Evolutionary conservation across 2,888 invertebrate genomes (phyloP).

Genomic region (Sinhomidia bicolor): DNA sequence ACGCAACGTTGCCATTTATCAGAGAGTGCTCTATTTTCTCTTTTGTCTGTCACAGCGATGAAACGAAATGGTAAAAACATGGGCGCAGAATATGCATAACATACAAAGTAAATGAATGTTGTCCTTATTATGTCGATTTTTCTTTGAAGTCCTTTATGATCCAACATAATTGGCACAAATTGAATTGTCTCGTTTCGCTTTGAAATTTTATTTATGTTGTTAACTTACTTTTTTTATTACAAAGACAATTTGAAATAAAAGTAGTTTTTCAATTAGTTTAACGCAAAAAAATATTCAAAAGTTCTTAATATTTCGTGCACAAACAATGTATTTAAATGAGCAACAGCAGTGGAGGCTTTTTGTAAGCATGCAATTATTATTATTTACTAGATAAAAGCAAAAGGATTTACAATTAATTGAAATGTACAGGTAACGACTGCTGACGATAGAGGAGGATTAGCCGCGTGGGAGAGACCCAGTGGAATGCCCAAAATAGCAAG

Average conservation of each 20-base stretch:
- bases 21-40: conserved; percentile 33
- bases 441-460: conserved; percentile 64
- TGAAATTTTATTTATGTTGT: background rate
- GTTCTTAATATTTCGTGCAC: no score
- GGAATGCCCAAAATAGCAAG: conserved; percentile 95
- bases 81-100: background rate
- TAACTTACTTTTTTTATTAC: background rate
- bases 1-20: conserved; percentile 4
- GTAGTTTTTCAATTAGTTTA: background rate
- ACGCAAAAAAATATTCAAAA: no score
- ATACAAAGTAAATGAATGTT: background rate
- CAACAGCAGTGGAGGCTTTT: background rate
- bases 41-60: background rate
- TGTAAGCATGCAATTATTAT: background rate
- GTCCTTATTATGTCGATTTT: conserved; percentile 32
- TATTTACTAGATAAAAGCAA: background rate
- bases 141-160: background rate
- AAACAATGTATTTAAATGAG: no score
- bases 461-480: conserved; percentile 87
- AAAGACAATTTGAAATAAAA: background rate
- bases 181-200: conserved; percentile 21
- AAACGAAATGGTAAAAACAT: background rate
- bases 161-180: conserved; percentile 12
- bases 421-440: conserved; percentile 43
- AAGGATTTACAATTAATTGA: background rate